Conservation (phyloP, 2,113 vertebrate genomes). For the Micromys minutus region DNA sequence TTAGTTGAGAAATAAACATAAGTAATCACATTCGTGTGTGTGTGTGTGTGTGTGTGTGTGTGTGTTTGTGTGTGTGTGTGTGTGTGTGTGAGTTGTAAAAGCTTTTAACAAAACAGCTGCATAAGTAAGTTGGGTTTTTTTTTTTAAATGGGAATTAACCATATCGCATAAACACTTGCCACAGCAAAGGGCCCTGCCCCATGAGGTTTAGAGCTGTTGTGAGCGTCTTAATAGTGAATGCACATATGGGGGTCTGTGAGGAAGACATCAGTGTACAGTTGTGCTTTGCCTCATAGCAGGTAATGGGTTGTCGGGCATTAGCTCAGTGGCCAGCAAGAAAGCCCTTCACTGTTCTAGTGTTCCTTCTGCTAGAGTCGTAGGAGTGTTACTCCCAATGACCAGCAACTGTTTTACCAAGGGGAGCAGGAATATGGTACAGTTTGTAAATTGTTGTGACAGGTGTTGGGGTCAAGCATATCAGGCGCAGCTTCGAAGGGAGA, state of each 20-base stretch:
- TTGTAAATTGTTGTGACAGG: background rate
- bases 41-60: background rate
- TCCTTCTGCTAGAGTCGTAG: background rate
- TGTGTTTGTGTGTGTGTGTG: background rate
- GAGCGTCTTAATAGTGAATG: background rate
- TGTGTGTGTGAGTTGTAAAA: background rate
- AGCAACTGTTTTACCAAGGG: background rate
- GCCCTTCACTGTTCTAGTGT: background rate
- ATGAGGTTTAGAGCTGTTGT: background rate
- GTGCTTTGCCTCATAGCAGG: background rate
- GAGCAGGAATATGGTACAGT: background rate
- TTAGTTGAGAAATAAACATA: slow-evolving; percentile 24
- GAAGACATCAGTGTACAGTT: background rate
- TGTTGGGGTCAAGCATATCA: background rate
- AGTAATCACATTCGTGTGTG: background rate
- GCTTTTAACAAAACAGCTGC: background rate
- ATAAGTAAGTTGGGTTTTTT: background rate
- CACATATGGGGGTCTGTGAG: background rate
- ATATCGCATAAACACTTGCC: background rate
- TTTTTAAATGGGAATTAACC: background rate
- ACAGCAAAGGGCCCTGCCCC: background rate
- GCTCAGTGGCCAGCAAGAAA: background rate
- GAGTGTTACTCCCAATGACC: background rate
- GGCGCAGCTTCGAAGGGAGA: background rate
- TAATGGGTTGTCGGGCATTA: background rate